phyloP scores from a whole-genome alignment of 1,140 invertebrate species.

The Drosophila lini region DNA sequence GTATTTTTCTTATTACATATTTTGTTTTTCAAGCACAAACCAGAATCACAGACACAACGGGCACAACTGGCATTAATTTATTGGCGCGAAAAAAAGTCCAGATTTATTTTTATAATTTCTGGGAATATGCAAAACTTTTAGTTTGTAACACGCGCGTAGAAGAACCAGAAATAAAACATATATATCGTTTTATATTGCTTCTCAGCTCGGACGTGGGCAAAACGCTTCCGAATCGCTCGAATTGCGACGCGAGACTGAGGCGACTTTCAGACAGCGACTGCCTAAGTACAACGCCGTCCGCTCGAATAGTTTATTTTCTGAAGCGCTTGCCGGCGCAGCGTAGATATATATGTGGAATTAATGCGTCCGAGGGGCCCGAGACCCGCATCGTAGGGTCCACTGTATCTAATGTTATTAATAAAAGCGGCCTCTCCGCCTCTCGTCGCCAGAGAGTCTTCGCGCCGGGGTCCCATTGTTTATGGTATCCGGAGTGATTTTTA shows the following conservation, averaged over 20 bases:
- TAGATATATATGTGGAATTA: constrained; percentile 14
- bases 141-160: constrained; percentile 64
- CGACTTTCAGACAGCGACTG: constrained; percentile 66
- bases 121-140: constrained; percentile 42
- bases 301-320: constrained; percentile 60
- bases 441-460: constrained; percentile 13
- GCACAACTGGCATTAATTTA: constrained; percentile 31
- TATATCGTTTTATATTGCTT: constrained; percentile 15
- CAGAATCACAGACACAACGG: constrained; percentile 17
- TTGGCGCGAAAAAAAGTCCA: constrained; percentile 17
- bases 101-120: constrained; percentile 57
- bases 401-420: constrained; percentile 50
- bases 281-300: constrained; percentile 67
- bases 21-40: constrained; percentile 5
- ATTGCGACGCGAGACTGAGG: constrained; percentile 78
- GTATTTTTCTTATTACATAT: not conserved
- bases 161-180: constrained; percentile 21
- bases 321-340: constrained; percentile 21
- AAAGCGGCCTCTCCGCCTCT: constrained; percentile 21
- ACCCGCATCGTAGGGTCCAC: constrained; percentile 18
- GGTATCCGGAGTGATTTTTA: constrained; percentile 26
- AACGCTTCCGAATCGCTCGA: constrained; percentile 81
- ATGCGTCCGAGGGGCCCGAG: not conserved
- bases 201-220: constrained; percentile 48
- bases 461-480: constrained; percentile 21